These are phyloP conservation scores for Ageneiosus marmoratus DNA, from an alignment of 2,113 vertebrate species.

Conservation along the genomic window DNA sequence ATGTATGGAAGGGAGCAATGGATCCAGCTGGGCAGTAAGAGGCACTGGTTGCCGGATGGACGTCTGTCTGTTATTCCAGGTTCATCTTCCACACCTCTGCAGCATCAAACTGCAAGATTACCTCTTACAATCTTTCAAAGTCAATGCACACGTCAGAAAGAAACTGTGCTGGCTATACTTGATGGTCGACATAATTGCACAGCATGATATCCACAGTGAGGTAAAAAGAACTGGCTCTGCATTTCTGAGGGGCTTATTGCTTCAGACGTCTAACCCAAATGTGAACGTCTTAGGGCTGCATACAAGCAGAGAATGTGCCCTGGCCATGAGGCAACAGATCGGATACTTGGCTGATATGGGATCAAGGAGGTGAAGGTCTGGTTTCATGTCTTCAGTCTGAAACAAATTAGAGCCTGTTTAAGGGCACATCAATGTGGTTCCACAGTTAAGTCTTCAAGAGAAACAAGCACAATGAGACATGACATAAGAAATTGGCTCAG, in stretches of 20 bases:
- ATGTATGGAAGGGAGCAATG: conserved; percentile 2
- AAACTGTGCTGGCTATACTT: not conserved
- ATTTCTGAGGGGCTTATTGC: conserved; percentile 12
- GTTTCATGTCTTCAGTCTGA: conserved; percentile 25
- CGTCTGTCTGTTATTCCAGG: conserved; percentile 22
- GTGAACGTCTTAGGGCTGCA: not conserved
- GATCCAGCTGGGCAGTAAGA: conserved; percentile 9
- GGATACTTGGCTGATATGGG: not conserved
- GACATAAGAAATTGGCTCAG: not conserved
- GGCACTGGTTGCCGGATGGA: conserved; percentile 23
- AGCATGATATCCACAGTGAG: not conserved
- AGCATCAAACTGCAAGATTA: conserved; percentile 17
- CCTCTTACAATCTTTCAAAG: conserved; percentile 29
- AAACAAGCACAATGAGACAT: conserved; percentile 31
- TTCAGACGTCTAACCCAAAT: conserved; percentile 29
- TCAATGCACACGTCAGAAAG: not conserved
- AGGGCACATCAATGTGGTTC: conserved; percentile 1
- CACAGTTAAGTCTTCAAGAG: not conserved
- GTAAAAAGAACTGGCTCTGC: conserved; percentile 15
- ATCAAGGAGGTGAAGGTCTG: conserved; percentile 14
- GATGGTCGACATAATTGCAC: not conserved
- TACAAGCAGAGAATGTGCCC: not conserved
- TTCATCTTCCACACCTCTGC: conserved; percentile 42
- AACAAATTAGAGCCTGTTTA: conserved; percentile 30
- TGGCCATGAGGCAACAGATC: conserved; percentile 18